phyloP scores from a whole-genome alignment of 2,888 invertebrate species.

The Dynastes grantii region DNA sequence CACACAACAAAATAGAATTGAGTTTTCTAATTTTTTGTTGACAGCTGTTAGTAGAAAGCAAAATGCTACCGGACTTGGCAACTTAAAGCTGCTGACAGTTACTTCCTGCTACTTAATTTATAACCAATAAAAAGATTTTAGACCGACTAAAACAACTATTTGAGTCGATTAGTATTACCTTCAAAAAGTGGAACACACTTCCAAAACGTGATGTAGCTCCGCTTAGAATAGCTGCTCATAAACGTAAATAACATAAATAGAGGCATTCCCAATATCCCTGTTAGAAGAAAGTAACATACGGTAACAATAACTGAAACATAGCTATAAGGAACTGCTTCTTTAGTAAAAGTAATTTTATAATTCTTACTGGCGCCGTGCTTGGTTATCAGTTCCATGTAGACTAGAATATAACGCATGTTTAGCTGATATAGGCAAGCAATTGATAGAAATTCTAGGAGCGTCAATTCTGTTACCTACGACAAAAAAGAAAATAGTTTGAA shows the following conservation, averaged over 20 bases:
- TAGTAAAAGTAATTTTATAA: background rate
- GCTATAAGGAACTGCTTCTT: background rate
- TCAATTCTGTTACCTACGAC: constrained; percentile 21
- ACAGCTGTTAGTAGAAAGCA: no score
- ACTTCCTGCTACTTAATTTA: no score
- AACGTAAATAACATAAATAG: constrained; percentile 46
- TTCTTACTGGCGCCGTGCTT: constrained; percentile 47
- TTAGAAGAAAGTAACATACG: constrained; percentile 30
- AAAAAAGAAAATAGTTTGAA: background rate
- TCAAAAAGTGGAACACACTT: constrained; percentile 49
- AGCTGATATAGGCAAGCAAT: constrained; percentile 5
- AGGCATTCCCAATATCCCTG: constrained; percentile 46
- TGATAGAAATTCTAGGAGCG: constrained; percentile 11
- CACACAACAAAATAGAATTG: no score
- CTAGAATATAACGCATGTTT: constrained; percentile 20
- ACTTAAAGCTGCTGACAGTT: no score
- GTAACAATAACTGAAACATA: constrained; percentile 35
- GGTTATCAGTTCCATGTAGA: constrained; percentile 24
- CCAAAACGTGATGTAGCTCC: constrained; percentile 48
- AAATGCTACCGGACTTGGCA: no score
- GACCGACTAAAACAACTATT: no score
- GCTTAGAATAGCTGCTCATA: constrained; percentile 50
- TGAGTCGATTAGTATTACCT: constrained; percentile 27
- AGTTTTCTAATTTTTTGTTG: no score
- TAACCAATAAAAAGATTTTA: no score